Base-by-base conservation (phyloP, 2,888 invertebrate genomes). In the Tenthredo scrophulariae region DNA sequence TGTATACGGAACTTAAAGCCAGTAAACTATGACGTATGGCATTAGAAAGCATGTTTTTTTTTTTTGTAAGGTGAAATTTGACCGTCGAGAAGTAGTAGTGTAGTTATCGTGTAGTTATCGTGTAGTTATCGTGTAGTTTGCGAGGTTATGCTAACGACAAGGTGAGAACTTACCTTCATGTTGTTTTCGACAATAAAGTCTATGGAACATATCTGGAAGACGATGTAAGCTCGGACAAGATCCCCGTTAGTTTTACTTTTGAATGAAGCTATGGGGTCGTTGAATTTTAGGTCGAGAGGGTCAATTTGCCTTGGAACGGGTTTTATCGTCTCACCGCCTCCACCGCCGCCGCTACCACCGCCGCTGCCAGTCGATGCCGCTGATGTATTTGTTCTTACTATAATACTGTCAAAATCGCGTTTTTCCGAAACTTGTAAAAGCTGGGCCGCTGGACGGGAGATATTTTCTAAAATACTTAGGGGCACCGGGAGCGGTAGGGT, bases 241-340 rank as follows among this genome's bases (percentile, higher is more conserved):
- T 99, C 99, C 94, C 95, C 96, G 89, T 97, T 98, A 90, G 97
- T 98, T 95, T 99, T 99, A 94, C 98, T 98, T 94, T 98, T 98
- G 95, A 98, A 99, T 40, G 99, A 97, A 89, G 98, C 98, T 90
- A 96, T 95, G 40, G 97, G 97, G 95, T 98, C 97, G 94, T 96
- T 96, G 94, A 99, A 99, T 89, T 95, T 95, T 87, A 97, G 95
- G 94, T 98, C 98, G 89, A 98, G 95, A 2, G 96, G 96, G 94
- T 97, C 97, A 88, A 92, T 89, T 87, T 93, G 93, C 88, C 92
- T 87, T 85, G 90, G 85, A 85, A 83, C 87, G 89, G 90, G 88
- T 87, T 89, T 89, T 67, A 67, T 86, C 86, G 88, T 89, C 85
- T 13, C 85, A 18, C 40, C 43, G 65, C 54, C 62, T 33, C 62